These are phyloP conservation scores for Caenorhabditis wallacei DNA, from an alignment of 2,888 invertebrate species.

Conservation along the genomic window DNA sequence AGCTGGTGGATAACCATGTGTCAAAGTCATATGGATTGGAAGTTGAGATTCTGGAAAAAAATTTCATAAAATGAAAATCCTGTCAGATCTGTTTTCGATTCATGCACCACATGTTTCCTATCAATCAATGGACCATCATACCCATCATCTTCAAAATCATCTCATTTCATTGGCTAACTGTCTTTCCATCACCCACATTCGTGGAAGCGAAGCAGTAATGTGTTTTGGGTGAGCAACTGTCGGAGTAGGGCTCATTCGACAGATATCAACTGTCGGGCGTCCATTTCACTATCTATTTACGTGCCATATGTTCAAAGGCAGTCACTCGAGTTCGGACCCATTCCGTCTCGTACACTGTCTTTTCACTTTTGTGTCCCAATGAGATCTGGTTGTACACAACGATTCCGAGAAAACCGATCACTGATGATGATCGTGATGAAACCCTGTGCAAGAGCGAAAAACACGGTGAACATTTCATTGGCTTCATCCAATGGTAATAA, in stretches of 20 bases:
- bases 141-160: conserved; percentile 12
- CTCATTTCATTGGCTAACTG: conserved; percentile 35
- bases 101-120: conserved; percentile 37
- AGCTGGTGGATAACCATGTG: conserved; percentile 76
- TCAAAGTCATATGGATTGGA: conserved; percentile 75
- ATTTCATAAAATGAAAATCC: neutral
- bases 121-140: neutral
- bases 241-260: conserved; percentile 57
- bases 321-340: conserved; percentile 7
- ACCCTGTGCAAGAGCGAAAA: conserved; percentile 2
- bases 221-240: conserved; percentile 64
- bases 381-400: conserved; percentile 22
- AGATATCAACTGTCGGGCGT: conserved; percentile 68
- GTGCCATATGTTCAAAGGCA: conserved; percentile 62
- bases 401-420: conserved; percentile 30
- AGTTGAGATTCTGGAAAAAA: conserved; percentile 72
- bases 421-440: conserved; percentile 3
- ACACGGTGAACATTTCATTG: conserved; percentile 22
- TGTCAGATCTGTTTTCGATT: neutral
- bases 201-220: conserved; percentile 51
- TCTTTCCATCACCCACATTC: conserved; percentile 39
- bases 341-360: conserved; percentile 58
- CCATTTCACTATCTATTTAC: conserved; percentile 63
- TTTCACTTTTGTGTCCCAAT: conserved; percentile 26
- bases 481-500: conserved; percentile 43